Evolutionary conservation across 2,888 invertebrate genomes (phyloP).

Genomic region (Neuroscelio doddi): DNA sequence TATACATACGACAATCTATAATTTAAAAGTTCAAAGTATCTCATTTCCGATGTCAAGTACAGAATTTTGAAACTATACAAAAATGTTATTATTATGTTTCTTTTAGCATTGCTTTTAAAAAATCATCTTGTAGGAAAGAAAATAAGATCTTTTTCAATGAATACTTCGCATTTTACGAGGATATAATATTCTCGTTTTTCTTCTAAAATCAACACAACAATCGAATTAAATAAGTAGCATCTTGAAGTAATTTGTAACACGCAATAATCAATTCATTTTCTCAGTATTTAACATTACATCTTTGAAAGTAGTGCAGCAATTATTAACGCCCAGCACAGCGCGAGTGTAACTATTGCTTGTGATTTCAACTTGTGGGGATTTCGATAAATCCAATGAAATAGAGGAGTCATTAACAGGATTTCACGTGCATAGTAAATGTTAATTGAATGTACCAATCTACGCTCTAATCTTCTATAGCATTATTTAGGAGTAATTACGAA

Average conservation of each 20-base stretch:
- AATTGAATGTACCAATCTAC: constrained; percentile 69
- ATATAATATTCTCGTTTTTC: no score
- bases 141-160: no score
- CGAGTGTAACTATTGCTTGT: constrained; percentile 14
- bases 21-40: no score
- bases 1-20: no score
- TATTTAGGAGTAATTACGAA: constrained; percentile 67
- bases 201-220: no score
- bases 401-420: constrained; percentile 50
- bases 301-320: constrained; percentile 16
- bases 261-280: constrained; percentile 20
- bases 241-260: constrained; percentile 4
- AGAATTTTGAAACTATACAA: no score
- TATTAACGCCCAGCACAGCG: constrained; percentile 45
- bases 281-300: constrained; percentile 12
- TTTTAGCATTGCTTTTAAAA: no score
- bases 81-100: no score
- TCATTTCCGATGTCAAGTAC: no score
- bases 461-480: constrained; percentile 63
- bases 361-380: constrained; percentile 41
- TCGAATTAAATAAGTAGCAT: no score
- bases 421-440: constrained; percentile 60
- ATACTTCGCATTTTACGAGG: no score
- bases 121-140: no score
- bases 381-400: constrained; percentile 65